Conservation (phyloP, 2,113 vertebrate genomes). For the Stictonetta naevosa region DNA sequence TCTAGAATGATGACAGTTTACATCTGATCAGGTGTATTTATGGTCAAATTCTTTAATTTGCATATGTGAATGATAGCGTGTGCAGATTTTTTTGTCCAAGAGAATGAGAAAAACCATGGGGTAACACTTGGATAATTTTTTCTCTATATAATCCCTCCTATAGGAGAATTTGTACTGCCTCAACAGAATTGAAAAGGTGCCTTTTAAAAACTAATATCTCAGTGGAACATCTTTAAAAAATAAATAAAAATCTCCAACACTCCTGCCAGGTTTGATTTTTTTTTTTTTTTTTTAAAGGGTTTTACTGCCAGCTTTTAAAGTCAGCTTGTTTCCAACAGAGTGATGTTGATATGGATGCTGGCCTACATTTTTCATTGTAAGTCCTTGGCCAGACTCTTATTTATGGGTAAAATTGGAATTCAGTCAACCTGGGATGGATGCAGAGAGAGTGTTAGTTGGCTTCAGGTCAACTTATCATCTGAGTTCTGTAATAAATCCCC, state of each 20-base stretch:
- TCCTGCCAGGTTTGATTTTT: not conserved
- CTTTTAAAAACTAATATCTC: slow-evolving; percentile 1
- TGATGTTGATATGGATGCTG: not conserved
- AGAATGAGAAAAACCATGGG: not conserved
- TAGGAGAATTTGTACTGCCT: not conserved
- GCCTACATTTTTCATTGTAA: not conserved
- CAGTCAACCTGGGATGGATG: not conserved
- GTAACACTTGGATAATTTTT: not conserved
- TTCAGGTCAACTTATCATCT: not conserved
- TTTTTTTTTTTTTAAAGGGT: not conserved
- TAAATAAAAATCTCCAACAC: not conserved
- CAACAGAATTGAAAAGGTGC: slow-evolving; percentile 3
- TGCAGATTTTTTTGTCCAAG: not conserved
- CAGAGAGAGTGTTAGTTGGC: not conserved
- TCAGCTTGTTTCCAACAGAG: not conserved
- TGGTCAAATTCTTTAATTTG: not conserved
- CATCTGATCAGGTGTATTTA: not conserved
- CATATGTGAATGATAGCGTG: not conserved
- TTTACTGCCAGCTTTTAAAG: not conserved
- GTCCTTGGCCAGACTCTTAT: not conserved
- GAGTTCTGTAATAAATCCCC: not conserved
- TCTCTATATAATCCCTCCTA: not conserved
- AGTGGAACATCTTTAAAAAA: not conserved
- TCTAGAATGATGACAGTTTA: not conserved
- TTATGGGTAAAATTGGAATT: not conserved